phyloP scores from a whole-genome alignment of 2,113 vertebrate genomes.

The Anolis sagrei region DNA sequence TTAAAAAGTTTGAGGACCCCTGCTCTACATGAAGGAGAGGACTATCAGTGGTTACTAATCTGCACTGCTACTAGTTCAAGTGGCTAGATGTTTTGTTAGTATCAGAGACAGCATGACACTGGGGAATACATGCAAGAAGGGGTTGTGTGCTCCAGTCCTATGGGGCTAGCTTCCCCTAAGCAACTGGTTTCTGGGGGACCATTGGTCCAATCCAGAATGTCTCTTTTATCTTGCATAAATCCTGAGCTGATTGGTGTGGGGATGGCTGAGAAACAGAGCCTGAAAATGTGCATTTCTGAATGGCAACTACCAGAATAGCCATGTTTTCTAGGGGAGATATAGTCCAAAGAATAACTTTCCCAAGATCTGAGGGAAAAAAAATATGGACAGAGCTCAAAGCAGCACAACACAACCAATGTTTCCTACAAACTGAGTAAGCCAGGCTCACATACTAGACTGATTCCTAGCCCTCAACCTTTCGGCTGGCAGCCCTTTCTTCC shows the following conservation, averaged over 20 bases:
- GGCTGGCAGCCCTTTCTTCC: slow-evolving; percentile 4
- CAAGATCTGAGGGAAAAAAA: not conserved
- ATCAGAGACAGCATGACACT: not conserved
- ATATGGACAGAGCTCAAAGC: not conserved
- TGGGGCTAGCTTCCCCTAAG: too few species aligned
- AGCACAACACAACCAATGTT: slow-evolving; percentile 24
- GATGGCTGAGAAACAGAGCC: too few species aligned
- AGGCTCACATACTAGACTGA: not conserved
- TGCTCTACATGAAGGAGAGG: not conserved
- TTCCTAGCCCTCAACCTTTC: slow-evolving; percentile 6
- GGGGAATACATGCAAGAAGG: not conserved
- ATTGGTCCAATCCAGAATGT: too few species aligned
- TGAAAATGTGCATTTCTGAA: too few species aligned
- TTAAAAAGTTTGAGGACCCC: too few species aligned
- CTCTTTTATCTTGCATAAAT: too few species aligned
- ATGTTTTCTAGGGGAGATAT: not conserved
- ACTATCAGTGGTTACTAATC: not conserved
- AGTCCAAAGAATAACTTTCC: too few species aligned
- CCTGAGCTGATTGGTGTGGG: too few species aligned
- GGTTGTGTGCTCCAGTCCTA: not conserved
- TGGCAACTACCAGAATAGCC: not conserved
- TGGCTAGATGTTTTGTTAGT: not conserved
- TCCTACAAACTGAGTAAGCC: not conserved
- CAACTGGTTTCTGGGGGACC: too few species aligned
- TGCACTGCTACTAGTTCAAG: not conserved